phyloP scores from a whole-genome alignment of 2,797 vertebrate genomes.

The Manis crassicaudata region DNA sequence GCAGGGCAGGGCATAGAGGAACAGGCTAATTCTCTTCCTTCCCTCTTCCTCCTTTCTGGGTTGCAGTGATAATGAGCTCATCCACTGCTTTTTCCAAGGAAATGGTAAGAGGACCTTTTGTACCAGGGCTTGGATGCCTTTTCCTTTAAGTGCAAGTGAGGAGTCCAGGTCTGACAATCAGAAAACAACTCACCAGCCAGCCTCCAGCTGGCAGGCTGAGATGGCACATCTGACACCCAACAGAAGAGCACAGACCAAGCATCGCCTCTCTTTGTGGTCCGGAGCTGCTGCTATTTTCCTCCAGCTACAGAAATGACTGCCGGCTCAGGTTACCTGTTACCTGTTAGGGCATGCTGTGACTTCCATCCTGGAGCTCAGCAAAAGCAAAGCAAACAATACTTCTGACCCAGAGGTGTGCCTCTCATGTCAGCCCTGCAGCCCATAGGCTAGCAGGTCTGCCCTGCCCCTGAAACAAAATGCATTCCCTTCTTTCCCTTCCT shows the following conservation, averaged over 20 bases:
- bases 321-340: fast-evolving
- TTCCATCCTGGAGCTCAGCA: not conserved
- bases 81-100: conserved; percentile 49
- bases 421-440: not conserved
- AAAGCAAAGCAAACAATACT: not conserved
- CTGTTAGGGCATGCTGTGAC: not conserved
- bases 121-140: conserved; percentile 4
- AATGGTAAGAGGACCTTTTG: conserved; percentile 58
- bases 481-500: too few relatives aligned
- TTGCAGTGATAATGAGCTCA: conserved; percentile 59
- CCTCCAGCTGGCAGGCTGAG: conserved; percentile 54
- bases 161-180: conserved; percentile 7
- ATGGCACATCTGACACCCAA: not conserved
- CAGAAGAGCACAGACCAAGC: not conserved
- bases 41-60: not conserved
- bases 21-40: not conserved
- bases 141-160: conserved; percentile 60
- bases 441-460: not conserved
- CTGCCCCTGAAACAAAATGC: not conserved
- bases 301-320: not conserved
- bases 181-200: conserved; percentile 28
- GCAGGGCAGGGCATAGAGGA: not conserved
- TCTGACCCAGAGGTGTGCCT: not conserved
- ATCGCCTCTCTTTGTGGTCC: not conserved
- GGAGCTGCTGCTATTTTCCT: not conserved